Percentiles rank a stretch among this genome's conserved stretches.
These are phyloP conservation scores for Neotragus moschatus DNA, from an alignment of 2,113 vertebrate genomes.

Conservation along the genomic window DNA sequence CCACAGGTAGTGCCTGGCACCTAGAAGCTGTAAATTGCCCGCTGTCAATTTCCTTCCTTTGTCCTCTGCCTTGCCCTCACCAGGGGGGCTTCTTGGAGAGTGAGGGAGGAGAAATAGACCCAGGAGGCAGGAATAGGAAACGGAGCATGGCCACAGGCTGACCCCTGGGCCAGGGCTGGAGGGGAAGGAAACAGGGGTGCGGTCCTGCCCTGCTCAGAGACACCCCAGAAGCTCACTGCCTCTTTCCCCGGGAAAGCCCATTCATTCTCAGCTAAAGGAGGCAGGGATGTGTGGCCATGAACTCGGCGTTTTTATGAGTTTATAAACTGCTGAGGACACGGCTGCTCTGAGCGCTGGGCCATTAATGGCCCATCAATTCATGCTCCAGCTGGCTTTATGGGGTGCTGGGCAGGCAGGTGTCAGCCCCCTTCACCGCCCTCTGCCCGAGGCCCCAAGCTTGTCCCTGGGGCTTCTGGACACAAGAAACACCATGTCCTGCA, in stretches of 20 bases:
- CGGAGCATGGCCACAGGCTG: fast-evolving
- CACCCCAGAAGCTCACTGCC: neutral
- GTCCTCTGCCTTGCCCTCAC: fast-evolving
- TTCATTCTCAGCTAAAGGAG: constrained; percentile 40
- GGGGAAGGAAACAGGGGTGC: fast-evolving
- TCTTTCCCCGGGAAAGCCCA: neutral
- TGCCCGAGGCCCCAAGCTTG: neutral
- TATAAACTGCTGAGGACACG: constrained; percentile 45
- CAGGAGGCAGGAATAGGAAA: neutral
- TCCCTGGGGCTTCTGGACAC: neutral
- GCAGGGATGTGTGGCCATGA: neutral
- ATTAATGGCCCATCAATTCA: constrained; percentile 63
- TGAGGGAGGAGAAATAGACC: neutral
- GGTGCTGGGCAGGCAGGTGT: constrained; percentile 10
- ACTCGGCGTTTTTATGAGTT: constrained; percentile 48
- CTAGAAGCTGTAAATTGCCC: fast-evolving
- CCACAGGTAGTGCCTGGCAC: neutral
- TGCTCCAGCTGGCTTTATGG: neutral
- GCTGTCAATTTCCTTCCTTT: neutral
- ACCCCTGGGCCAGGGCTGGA: fast-evolving
- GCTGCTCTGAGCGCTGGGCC: neutral
- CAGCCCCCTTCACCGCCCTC: neutral
- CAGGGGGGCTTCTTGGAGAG: neutral
- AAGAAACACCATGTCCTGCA: fast-evolving
- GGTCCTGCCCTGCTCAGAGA: fast-evolving